Conservation (phyloP, 1,140 invertebrate genomes). For the Calephelis nemesis region DNA sequence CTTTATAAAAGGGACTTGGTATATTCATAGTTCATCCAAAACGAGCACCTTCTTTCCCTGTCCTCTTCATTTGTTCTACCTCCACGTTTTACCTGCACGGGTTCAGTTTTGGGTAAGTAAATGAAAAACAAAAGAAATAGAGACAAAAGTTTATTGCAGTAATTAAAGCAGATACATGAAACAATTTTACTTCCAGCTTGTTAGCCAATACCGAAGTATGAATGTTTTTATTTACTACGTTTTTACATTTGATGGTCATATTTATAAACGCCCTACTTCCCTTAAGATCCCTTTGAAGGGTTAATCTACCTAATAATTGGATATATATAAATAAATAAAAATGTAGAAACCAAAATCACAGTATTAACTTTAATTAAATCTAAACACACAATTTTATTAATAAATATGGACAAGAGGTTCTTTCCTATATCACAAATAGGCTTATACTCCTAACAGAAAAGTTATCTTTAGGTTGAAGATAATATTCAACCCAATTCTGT, state of each 20-base stretch:
- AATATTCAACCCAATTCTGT: too few relatives aligned
- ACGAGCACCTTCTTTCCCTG: too few relatives aligned
- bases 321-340: constrained; percentile 15
- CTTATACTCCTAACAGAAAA: neutral
- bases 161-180: constrained; percentile 15
- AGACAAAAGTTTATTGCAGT: constrained; percentile 10
- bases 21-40: too few relatives aligned
- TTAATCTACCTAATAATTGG: neutral
- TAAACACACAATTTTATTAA: constrained; percentile 13
- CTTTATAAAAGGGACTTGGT: too few relatives aligned
- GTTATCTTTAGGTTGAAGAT: neutral
- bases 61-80: too few relatives aligned
- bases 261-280: constrained; percentile 1
- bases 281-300: neutral
- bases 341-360: constrained; percentile 19
- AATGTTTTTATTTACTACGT: constrained; percentile 3
- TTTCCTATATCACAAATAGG: neutral
- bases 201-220: constrained; percentile 12
- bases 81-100: too few relatives aligned
- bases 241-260: constrained; percentile 13
- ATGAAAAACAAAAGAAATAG: constrained; percentile 4
- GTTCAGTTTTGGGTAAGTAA: neutral
- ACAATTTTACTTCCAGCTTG: constrained; percentile 15
- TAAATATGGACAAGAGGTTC: neutral
- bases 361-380: constrained; percentile 18